These are phyloP conservation scores for Saccopteryx bilineata DNA, from an alignment of 2,113 vertebrate species.

Conservation along the genomic window DNA sequence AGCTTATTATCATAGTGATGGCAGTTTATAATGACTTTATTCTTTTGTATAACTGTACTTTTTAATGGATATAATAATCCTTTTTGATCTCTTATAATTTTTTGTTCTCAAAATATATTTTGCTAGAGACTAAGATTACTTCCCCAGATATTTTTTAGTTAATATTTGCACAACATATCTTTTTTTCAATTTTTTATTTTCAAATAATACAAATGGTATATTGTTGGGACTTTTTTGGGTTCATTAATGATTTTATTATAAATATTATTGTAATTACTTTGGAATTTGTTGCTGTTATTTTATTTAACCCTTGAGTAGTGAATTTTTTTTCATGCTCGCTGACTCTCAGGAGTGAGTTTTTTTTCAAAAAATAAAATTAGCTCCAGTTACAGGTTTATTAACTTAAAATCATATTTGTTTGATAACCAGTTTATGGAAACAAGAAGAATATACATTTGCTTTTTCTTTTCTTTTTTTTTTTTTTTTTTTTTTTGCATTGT, in stretches of 20 bases:
- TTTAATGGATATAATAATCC: neutral
- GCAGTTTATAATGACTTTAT: neutral
- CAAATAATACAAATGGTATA: neutral
- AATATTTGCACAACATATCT: neutral
- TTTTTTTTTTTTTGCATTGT: no score
- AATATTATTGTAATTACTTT: neutral
- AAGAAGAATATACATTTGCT: no score
- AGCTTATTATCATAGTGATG: neutral
- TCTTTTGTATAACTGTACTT: neutral
- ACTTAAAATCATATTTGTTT: no score
- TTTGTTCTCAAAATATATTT: constrained; percentile 27
- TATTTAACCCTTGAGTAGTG: neutral
- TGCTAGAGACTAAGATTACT: neutral
- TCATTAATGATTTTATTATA: neutral
- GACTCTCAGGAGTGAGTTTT: no score
- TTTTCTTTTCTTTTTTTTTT: no score
- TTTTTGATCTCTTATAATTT: neutral
- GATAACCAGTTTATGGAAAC: no score
- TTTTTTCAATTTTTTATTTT: constrained; percentile 17
- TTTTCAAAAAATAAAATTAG: no score
- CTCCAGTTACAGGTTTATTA: no score
- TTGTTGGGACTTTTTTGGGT: neutral
- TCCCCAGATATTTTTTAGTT: neutral
- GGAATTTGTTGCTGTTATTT: neutral
- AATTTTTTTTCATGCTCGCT: no score